A percentile compares a stretch with the other conserved stretches of the same genome.
Evolutionary conservation across 2,797 vertebrate species (phyloP).

Genomic region (Gobionotothen gibberifrons): DNA sequence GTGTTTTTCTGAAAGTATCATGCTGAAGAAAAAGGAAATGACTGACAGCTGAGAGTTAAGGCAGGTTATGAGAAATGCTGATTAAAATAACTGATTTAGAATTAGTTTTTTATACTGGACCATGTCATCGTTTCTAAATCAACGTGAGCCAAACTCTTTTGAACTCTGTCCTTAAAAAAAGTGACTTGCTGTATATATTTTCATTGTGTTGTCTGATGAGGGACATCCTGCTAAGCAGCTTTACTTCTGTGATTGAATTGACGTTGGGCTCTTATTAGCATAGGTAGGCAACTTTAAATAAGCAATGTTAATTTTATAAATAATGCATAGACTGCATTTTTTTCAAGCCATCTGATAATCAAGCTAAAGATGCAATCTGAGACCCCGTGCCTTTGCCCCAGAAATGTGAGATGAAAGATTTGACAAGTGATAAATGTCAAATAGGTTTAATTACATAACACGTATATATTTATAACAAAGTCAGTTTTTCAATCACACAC

Average conservation of each 20-base stretch:
- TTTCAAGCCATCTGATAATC: conserved; percentile 46
- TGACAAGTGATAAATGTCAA: conserved; percentile 28
- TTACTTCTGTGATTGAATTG: conserved; percentile 31
- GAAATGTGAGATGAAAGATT: conserved; percentile 20
- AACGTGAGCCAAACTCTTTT: not conserved
- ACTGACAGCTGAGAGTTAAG: not conserved
- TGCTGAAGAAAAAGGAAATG: not conserved
- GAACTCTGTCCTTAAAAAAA: not conserved
- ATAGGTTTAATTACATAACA: conserved; percentile 33
- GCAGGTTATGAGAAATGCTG: conserved; percentile 9
- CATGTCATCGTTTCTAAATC: not conserved
- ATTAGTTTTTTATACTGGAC: not conserved
- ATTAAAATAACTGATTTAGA: not conserved
- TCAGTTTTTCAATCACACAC: conserved; percentile 35
- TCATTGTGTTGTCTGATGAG: not conserved
- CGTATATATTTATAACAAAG: conserved; percentile 19
- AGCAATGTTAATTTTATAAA: conserved; percentile 64
- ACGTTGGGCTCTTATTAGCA: conserved; percentile 20
- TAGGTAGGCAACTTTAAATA: conserved; percentile 38
- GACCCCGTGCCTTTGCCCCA: conserved; percentile 19
- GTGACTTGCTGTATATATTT: not conserved
- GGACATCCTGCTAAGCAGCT: conserved; percentile 19
- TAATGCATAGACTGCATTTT: conserved; percentile 61
- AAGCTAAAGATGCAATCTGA: conserved; percentile 48
- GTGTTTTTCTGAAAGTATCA: not conserved